A percentile compares a stretch with the other conserved stretches of the same genome.
Evolutionary conservation across 2,888 invertebrate species (phyloP).

Genomic region (Drosophila kokeensis): DNA sequence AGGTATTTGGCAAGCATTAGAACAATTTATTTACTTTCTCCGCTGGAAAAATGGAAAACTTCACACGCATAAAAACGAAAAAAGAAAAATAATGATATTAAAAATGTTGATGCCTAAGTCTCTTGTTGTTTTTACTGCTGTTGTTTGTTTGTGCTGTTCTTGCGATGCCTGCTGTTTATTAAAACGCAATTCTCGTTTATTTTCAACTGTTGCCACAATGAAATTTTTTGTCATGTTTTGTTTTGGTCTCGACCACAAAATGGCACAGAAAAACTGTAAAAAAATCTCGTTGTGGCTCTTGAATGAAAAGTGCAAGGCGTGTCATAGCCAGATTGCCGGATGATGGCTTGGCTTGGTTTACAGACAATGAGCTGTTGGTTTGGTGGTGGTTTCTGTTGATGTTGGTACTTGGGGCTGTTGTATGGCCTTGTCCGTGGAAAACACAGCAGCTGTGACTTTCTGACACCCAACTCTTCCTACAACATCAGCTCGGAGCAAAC

Average conservation of each 20-base stretch:
- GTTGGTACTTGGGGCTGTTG: constrained; percentile 10
- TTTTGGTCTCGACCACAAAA: constrained; percentile 60
- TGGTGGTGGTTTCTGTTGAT: constrained; percentile 1
- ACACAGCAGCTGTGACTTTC: constrained; percentile 10
- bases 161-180: constrained; percentile 62
- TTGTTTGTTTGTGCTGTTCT: constrained; percentile 28
- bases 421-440: constrained; percentile 72
- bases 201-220: constrained; percentile 57
- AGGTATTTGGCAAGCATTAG: constrained; percentile 62
- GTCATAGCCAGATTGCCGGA: constrained; percentile 35
- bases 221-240: constrained; percentile 52
- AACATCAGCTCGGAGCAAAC: constrained; percentile 23
- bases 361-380: constrained; percentile 25
- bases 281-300: constrained; percentile 39
- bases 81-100: neutral
- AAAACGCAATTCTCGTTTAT: constrained; percentile 71
- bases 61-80: constrained; percentile 57
- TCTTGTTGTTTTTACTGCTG: constrained; percentile 35
- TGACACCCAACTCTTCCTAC: constrained; percentile 5
- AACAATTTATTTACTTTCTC: constrained; percentile 72
- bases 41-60: constrained; percentile 51
- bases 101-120: constrained; percentile 27
- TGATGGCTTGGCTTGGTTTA: constrained; percentile 10
- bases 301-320: constrained; percentile 64
- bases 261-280: constrained; percentile 70